phyloP scores from a whole-genome alignment of 2,888 invertebrate genomes.

The Suillia variegata region DNA sequence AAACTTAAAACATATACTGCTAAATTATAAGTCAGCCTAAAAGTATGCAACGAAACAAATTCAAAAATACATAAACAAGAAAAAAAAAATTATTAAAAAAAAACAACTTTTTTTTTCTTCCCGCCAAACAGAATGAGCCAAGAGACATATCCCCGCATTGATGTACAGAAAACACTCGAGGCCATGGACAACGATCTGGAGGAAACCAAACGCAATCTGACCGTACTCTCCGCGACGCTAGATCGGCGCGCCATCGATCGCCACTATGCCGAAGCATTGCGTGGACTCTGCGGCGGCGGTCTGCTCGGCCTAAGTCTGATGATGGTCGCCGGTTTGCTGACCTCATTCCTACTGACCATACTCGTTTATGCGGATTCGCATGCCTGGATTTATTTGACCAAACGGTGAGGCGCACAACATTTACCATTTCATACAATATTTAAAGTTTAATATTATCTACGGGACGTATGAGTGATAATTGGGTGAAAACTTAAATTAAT shows the following conservation, averaged over 20 bases:
- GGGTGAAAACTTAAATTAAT: too few relatives aligned
- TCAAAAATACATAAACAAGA: neutral
- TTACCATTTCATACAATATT: too few relatives aligned
- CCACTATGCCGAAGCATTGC: constrained; percentile 79
- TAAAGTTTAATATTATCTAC: neutral
- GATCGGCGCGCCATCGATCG: constrained; percentile 83
- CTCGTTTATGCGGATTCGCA: constrained; percentile 94
- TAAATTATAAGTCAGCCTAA: neutral
- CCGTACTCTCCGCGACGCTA: constrained; percentile 68
- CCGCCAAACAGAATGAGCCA: constrained; percentile 58
- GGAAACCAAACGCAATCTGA: constrained; percentile 58
- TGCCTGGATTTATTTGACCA: constrained; percentile 94
- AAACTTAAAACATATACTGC: too few relatives aligned
- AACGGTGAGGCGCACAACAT: constrained; percentile 68
- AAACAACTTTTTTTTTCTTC: constrained; percentile 8
- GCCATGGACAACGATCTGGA: constrained; percentile 58
- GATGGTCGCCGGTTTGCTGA: constrained; percentile 83
- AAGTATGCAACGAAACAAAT: neutral
- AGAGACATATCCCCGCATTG: constrained; percentile 59
- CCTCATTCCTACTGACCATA: constrained; percentile 88
- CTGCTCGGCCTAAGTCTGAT: constrained; percentile 83
- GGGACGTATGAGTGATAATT: neutral
- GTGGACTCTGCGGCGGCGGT: constrained; percentile 82
- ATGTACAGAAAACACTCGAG: constrained; percentile 53
- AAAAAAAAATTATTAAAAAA: too few relatives aligned